phyloP scores from a whole-genome alignment of 2,888 invertebrate genomes.

The Acleris laterana region DNA sequence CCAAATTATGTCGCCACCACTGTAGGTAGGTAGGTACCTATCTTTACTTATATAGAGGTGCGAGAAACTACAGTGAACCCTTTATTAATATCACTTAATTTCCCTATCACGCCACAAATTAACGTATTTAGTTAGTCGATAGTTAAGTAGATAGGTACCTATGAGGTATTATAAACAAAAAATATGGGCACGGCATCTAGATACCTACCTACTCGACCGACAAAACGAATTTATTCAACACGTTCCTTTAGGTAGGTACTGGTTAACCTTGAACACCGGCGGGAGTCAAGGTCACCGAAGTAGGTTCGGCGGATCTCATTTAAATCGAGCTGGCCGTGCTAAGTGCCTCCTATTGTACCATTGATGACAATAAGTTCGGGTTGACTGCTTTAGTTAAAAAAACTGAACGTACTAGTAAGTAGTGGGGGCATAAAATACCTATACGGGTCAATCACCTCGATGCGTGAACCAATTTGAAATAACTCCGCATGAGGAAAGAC shows the following conservation, averaged over 20 bases:
- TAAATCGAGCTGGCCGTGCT: conserved; percentile 55
- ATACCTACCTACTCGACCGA: conserved; percentile 3
- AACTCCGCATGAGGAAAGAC: conserved; percentile 56
- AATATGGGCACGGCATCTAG: background rate
- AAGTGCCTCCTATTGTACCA: conserved; percentile 68
- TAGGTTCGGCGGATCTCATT: conserved; percentile 50
- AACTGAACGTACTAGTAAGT: conserved; percentile 48
- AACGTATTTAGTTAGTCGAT: no score
- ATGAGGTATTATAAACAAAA: background rate
- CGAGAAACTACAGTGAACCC: no score
- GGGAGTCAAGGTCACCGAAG: conserved; percentile 68
- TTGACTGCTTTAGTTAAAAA: conserved; percentile 66
- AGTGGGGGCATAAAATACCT: conserved; percentile 60
- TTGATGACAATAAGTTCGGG: conserved; percentile 68
- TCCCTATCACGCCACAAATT: no score
- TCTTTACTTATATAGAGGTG: no score
- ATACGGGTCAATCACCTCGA: conserved; percentile 68
- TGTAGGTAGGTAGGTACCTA: no score
- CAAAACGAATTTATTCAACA: conserved; percentile 41
- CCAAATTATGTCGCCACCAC: no score
- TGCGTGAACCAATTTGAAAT: conserved; percentile 72
- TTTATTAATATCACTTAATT: no score
- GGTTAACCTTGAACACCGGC: conserved; percentile 67
- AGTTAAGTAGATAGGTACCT: background rate
- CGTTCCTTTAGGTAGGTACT: conserved; percentile 40